Base-by-base conservation (phyloP, 2,113 vertebrate genomes). In the Laticauda colubrina region DNA sequence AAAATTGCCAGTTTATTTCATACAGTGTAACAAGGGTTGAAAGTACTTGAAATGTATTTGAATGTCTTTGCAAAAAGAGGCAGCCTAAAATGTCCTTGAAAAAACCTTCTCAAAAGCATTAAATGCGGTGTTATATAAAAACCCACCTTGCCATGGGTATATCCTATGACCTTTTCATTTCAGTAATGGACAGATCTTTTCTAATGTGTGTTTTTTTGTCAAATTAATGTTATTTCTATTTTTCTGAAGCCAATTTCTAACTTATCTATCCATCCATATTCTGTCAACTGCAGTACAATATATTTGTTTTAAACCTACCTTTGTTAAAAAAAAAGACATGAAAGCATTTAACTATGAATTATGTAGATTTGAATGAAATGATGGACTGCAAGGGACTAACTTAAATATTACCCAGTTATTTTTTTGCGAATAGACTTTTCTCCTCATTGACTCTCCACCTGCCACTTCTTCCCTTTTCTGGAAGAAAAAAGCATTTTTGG, bases 1-100 rank as follows among this genome's bases (percentile, higher is more conserved):
- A 90, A 93, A 94, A 91, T 89, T 95, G 91, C 57, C 59, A 81
- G 43, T 61, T 91, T 96, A 91, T 96, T 93, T 96, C 59, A 56
- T 94, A 95, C 94, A 89, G 94, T 95, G 91, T 81, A 87, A 89
- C 93, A 95, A 95, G 96, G 95, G 88, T 81, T 94, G 94, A 91
- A 88, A 75, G 95, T 93, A 94, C 96, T 96, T 96, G 94, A 95
- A 91, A 94, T 86, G 75, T 94, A 94, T 95, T 86, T 94, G 89
- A 92, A 96, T 93, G 93, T 92, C 92, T 93, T 93, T 92, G 96
- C 93, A 91, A 92, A 92, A 92, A 95, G 92, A 89, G 93, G 64
- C 93, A 23, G 51, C 90, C 95, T 89, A 57, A 96, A 95, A 95
- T 86, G 93, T 92, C 95, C 94, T 96, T 93, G 94, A 96, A 95